A percentile compares a stretch with the other conserved stretches of the same genome.
phyloP scores from a whole-genome alignment of 2,888 invertebrate species.

The Stomorhina lunata region DNA sequence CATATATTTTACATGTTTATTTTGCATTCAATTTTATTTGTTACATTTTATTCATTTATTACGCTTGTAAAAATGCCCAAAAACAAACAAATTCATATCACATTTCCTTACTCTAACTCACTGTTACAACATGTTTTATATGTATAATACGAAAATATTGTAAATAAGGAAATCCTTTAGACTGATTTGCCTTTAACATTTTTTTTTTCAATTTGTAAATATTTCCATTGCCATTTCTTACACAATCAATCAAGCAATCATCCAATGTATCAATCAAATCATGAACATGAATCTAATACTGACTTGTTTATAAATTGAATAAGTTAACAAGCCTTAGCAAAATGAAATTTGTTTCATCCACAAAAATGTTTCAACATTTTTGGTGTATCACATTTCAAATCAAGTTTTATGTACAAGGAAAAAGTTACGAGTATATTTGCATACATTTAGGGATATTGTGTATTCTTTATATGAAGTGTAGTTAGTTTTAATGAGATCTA shows the following conservation, averaged over 20 bases:
- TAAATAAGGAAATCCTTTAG: background rate
- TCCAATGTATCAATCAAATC: constrained; percentile 17
- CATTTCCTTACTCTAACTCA: background rate
- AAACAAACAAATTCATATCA: constrained; percentile 5
- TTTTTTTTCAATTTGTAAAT: constrained; percentile 37
- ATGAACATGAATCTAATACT: background rate
- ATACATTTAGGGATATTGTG: no score
- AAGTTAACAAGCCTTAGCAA: background rate
- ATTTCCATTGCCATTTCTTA: constrained; percentile 23
- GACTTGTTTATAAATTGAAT: background rate
- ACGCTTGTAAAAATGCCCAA: constrained; percentile 34
- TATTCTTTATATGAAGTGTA: no score
- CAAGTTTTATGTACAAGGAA: background rate
- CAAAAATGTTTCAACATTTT: background rate
- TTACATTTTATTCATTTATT: constrained; percentile 1
- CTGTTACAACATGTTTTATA: background rate
- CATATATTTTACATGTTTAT: constrained; percentile 35
- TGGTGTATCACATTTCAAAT: background rate
- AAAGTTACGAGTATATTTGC: no score
- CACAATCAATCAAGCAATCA: constrained; percentile 13
- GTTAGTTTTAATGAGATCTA: no score
- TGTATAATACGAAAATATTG: no score
- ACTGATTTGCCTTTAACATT: background rate
- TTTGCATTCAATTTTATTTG: background rate
- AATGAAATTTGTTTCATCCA: background rate